Percentiles rank a stretch among this genome's conserved stretches.
Conservation (phyloP, 2,797 vertebrate genomes). For the Hylomyscus alleni region DNA sequence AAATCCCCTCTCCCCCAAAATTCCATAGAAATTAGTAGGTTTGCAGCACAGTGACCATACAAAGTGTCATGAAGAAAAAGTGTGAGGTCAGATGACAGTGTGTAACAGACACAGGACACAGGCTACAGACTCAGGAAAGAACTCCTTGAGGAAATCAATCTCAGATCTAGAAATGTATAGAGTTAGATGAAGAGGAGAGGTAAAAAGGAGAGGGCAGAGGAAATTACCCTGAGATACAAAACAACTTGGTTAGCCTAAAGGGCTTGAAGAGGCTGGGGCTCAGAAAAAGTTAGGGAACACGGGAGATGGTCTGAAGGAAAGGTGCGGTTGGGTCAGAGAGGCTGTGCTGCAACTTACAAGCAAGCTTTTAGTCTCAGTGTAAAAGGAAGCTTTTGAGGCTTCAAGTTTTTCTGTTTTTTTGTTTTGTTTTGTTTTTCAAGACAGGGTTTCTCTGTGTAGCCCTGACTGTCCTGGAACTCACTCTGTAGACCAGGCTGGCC, state of each 20-base stretch:
- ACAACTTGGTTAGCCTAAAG: conserved; percentile 18
- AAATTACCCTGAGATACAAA: conserved; percentile 9
- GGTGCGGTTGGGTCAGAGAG: not conserved
- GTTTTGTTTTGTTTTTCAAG: no score
- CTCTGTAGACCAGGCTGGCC: no score
- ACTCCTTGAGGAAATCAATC: conserved; percentile 42
- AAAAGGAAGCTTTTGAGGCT: conserved; percentile 54
- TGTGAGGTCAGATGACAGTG: not conserved
- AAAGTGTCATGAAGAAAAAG: conserved; percentile 22
- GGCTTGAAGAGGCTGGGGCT: not conserved
- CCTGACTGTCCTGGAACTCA: no score
- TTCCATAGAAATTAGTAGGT: conserved; percentile 32
- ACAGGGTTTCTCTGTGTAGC: no score
- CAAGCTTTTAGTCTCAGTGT: conserved; percentile 51
- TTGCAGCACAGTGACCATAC: conserved; percentile 10
- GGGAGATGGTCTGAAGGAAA: not conserved
- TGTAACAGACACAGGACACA: not conserved
- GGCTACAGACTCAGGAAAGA: not conserved
- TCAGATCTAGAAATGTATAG: not conserved
- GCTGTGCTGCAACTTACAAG: not conserved
- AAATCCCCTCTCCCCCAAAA: not conserved
- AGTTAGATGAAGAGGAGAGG: conserved; percentile 29
- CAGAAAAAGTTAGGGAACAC: not conserved
- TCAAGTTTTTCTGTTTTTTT: conserved; percentile 32
- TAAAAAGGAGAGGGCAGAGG: not conserved